Base-by-base conservation (phyloP, 92 coral and sea anemone genomes). In the Umimayanthus kanabou region DNA sequence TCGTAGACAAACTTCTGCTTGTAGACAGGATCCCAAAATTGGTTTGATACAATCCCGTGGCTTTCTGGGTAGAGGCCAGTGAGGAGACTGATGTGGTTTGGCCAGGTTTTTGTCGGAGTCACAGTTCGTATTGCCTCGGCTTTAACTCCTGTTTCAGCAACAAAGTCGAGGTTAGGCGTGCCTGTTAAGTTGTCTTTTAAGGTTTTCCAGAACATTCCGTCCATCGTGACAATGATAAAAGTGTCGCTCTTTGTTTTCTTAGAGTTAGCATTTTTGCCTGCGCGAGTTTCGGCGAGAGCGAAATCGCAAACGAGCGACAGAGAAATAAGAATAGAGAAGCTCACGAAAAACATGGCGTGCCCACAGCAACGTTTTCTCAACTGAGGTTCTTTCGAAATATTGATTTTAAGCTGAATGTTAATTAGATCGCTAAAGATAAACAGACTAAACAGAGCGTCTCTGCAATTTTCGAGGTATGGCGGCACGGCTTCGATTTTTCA, bases 1-100 rank as follows among this genome's bases (percentile, higher is more conserved):
- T 33, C 37, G 55, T 95, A 80, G 14, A 89, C 85, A 88, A 91
- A 96, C 74, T 66, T 88, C 50, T 92, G 95, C 53, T 95, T 73
- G 80, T 90, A 95, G 8, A 93, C 90, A 0, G 99, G 99, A 81
- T 96, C 99, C 91, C 93, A 95, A 88, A 96, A 95, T 16, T 33
- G 49, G 67, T 96, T 96, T 10, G 97, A 90, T 15, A 96, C 89
- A 13, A 96, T 85, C 10, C 98, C 99, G 72, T 96, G 99, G 71
- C 93, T 93, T 82, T 96, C 99, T 3, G 99, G 91, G 79, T 93
- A 96, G n/a, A 96, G 77, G 1, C 99, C 99, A 4, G 99, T 96
- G 11, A 95, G 90, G 57, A 82, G 88, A 7, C 93, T 90, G n/a
- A 93, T 90, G 39, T 95, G 99, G 26, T 94, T 96, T 43, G 99